Evolutionary conservation across 2,888 invertebrate genomes (phyloP).

Genomic region (Cotesia congregata): DNA sequence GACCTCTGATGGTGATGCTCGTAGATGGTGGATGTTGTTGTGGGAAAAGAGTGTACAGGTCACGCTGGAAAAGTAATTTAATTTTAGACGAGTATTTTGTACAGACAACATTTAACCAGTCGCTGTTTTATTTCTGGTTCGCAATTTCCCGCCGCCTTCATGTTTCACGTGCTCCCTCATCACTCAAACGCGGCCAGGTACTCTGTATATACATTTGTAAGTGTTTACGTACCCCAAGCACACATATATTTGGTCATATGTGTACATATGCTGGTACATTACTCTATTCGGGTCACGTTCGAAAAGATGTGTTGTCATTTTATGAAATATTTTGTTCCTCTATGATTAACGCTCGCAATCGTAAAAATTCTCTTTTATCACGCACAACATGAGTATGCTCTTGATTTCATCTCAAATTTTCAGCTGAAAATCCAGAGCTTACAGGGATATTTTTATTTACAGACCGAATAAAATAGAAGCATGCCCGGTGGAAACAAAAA

Average conservation of each 20-base stretch:
- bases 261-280: background rate
- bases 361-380: conserved; percentile 12
- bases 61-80: conserved; percentile 32
- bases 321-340: conserved; percentile 17
- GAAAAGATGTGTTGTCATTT: conserved; percentile 19
- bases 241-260: background rate
- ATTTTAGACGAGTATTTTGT: conserved; percentile 27
- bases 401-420: background rate
- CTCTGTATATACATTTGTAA: background rate
- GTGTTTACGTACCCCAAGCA: background rate
- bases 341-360: conserved; percentile 11
- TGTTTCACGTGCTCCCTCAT: background rate
- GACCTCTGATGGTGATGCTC: background rate
- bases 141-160: background rate
- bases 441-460: background rate
- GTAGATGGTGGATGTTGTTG: background rate
- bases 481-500: background rate
- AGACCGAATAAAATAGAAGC: background rate
- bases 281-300: conserved; percentile 5
- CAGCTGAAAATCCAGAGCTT: background rate
- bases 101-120: conserved; percentile 32
- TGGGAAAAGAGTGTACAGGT: background rate
- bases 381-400: background rate
- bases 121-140: conserved; percentile 17
- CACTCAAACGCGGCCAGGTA: conserved; percentile 7